phyloP scores from a whole-genome alignment of 2,888 invertebrate genomes.

The Unio pictorum region DNA sequence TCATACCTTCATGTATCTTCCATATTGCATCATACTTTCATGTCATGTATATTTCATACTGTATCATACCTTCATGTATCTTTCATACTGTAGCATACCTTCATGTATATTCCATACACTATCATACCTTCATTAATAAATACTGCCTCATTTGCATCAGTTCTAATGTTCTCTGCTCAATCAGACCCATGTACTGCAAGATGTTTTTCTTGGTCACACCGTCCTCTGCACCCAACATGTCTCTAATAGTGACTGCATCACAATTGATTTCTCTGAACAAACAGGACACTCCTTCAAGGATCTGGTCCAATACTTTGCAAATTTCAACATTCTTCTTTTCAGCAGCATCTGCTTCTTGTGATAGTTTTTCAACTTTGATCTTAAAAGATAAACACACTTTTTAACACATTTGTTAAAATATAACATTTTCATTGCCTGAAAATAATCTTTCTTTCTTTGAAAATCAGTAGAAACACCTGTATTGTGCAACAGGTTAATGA shows the following conservation, averaged over 20 bases:
- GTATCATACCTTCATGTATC: neutral
- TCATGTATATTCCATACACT: too few relatives aligned
- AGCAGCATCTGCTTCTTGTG: conserved; percentile 35
- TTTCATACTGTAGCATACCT: neutral
- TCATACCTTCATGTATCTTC: too few relatives aligned
- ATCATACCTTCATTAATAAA: conserved; percentile 49
- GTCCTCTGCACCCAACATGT: conserved; percentile 73
- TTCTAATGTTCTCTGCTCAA: conserved; percentile 82
- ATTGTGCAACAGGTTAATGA: neutral
- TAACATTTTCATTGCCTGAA: too few relatives aligned
- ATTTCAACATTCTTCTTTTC: conserved; percentile 61
- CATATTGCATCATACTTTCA: too few relatives aligned
- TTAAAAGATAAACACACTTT: conserved; percentile 9
- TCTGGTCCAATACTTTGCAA: conserved; percentile 59
- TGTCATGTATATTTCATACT: too few relatives aligned
- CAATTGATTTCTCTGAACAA: conserved; percentile 76
- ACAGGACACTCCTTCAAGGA: conserved; percentile 73
- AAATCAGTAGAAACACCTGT: too few relatives aligned
- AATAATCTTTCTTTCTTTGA: too few relatives aligned
- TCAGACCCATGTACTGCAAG: conserved; percentile 83
- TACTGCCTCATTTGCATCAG: conserved; percentile 72
- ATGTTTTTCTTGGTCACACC: conserved; percentile 84
- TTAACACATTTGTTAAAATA: too few relatives aligned
- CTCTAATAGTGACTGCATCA: conserved; percentile 74
- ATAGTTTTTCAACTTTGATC: conserved; percentile 31